Conservation (phyloP, 1,140 invertebrate genomes). For the Pseudobourletiella spinata region DNA sequence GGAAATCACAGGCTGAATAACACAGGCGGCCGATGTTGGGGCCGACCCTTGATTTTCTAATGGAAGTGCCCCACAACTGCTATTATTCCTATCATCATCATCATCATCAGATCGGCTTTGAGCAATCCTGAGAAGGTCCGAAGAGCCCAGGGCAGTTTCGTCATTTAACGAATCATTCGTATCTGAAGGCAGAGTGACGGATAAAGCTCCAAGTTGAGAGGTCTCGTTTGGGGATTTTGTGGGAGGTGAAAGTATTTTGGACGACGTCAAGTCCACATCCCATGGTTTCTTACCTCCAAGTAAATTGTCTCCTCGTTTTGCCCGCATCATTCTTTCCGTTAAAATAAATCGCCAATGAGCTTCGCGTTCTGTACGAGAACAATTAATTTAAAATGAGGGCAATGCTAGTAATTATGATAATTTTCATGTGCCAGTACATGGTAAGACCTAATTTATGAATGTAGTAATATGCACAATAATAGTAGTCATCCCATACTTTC, state of each 20-base stretch:
- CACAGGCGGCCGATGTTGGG: not conserved
- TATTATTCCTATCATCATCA: too few relatives aligned
- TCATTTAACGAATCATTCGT: not conserved
- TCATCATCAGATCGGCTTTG: too few relatives aligned
- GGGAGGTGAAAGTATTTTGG: not conserved
- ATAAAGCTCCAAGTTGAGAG: constrained; percentile 9
- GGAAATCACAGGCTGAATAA: constrained; percentile 16
- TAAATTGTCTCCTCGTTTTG: constrained; percentile 3
- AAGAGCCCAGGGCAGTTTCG: not conserved
- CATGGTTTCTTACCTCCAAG: constrained; percentile 18
- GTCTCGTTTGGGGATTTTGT: constrained; percentile 11
- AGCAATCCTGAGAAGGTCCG: constrained; percentile 16
- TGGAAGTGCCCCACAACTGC: too few relatives aligned
- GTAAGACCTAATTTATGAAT: not conserved
- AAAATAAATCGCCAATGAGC: constrained; percentile 21
- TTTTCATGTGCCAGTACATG: not conserved
- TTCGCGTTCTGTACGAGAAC: constrained; percentile 21
- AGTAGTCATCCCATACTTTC: constrained; percentile 14
- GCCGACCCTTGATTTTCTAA: too few relatives aligned
- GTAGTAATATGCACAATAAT: not conserved
- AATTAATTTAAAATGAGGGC: too few relatives aligned
- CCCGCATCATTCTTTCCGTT: constrained; percentile 21
- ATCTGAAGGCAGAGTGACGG: not conserved
- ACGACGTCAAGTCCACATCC: constrained; percentile 5
- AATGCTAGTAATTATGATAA: too few relatives aligned